Base-by-base conservation (phyloP, 2,888 invertebrate species). In the Neria commutata region DNA sequence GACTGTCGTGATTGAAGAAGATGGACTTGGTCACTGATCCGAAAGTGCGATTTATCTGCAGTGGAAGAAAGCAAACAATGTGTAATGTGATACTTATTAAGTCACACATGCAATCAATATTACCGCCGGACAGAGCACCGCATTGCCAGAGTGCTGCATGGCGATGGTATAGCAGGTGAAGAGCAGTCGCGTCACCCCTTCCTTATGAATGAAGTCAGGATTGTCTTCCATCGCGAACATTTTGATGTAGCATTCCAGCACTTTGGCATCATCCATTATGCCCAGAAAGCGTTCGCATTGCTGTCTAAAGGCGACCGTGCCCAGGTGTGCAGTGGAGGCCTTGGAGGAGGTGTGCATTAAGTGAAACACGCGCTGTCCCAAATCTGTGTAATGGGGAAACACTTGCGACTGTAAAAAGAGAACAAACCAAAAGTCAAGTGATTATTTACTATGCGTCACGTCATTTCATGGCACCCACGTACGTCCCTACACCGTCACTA, bases 111-210 rank as follows among this genome's bases (percentile, higher is more conserved):
- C 17, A 61, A 64, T n/a, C n/a, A n/a, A n/a, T n/a, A n/a, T 78
- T 66, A 85, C 85, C 79, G 84, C 79, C 37, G 86, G 83, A 71
- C 90, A 90, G 1, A 86, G 84, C 70, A 86, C 86, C 4, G 86
- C 85, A 58, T 77, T 78, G 0, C 89, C 90, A 0, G 89, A 87
- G 77, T 91, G 89, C 75, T 90, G 90, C 89, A 92, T 91, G 48
- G 91, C 89, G 26, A 92, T 85, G 71, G 89, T 88, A 78, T 92
- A 92, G 72, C 90, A 89, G 61, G 88, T 88, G 82, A 88, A 86
- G 2, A 93, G 83, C 34, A 93, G 80, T 21, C 86, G 85, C 21
- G 85, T 86, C 37, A 92, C 84, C 16, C 86, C 86, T 1, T 88
- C 87, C 0, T 88, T 86, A 16, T 84, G 86, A 62, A 92, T 86